Evolutionary conservation across 2,797 vertebrate species (phyloP).

Genomic region (Onychomys torridus): DNA sequence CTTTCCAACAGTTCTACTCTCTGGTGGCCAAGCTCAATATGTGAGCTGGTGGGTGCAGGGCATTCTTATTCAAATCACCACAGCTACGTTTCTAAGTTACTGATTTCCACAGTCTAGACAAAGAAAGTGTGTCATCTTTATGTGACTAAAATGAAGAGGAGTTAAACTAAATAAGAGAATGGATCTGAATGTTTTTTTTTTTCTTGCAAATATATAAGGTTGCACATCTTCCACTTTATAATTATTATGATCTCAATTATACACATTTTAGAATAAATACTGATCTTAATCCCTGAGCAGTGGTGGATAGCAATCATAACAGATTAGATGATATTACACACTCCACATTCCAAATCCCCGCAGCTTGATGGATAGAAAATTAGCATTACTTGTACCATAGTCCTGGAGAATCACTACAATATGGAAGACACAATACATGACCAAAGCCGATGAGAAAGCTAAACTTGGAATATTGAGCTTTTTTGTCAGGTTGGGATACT

Average conservation of each 20-base stretch:
- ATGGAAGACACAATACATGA: background rate
- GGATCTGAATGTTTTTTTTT: background rate
- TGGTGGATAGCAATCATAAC: background rate
- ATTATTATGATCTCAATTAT: background rate
- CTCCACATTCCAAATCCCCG: background rate
- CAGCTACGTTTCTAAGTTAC: background rate
- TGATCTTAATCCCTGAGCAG: background rate
- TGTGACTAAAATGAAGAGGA: background rate
- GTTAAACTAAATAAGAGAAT: background rate
- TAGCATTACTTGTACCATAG: background rate
- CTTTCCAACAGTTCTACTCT: background rate
- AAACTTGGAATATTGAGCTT: background rate
- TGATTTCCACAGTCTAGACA: background rate
- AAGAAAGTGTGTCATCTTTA: background rate
- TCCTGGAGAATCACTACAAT: background rate
- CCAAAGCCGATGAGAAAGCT: fast-evolving
- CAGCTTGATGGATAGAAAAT: background rate
- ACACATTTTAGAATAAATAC: background rate
- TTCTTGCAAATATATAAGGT: background rate
- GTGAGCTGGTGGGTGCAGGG: background rate
- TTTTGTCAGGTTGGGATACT: background rate
- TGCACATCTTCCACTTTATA: background rate
- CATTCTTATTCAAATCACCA: background rate
- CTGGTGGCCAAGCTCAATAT: background rate
- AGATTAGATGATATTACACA: background rate